These are phyloP conservation scores for Dicerorhinus sumatrensis DNA, from an alignment of 2,113 vertebrate species.

Conservation along the genomic window DNA sequence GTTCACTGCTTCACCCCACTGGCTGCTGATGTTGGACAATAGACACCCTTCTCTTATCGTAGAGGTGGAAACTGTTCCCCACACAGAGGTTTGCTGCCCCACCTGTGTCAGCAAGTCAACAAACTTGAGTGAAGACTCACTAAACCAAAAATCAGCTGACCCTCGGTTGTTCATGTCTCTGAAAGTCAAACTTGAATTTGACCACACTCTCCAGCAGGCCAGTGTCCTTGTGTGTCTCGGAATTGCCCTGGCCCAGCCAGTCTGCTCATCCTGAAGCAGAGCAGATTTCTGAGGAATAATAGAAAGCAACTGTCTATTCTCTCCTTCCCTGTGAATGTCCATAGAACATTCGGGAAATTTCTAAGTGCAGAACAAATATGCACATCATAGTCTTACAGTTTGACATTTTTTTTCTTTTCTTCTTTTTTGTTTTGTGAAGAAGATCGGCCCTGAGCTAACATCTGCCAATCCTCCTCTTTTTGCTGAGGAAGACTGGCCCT, in stretches of 20 bases:
- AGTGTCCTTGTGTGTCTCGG: neutral
- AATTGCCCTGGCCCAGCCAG: neutral
- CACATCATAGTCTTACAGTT: neutral
- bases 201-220: neutral
- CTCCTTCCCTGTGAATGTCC: neutral
- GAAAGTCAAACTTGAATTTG: neutral
- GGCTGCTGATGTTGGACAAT: neutral
- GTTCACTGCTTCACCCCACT: fast-evolving
- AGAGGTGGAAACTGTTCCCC: neutral
- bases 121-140: neutral
- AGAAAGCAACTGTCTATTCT: neutral
- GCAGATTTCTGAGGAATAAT: neutral
- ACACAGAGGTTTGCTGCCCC: neutral
- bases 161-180: neutral
- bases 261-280: neutral
- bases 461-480: no score
- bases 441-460: no score
- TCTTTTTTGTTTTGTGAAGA: no score
- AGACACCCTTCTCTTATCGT: neutral
- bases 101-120: neutral
- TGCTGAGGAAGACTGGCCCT: no score
- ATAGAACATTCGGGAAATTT: neutral
- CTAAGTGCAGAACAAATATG: neutral
- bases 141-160: neutral
- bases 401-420: neutral